These are phyloP conservation scores for Syrista parreyssii DNA, from an alignment of 2,888 invertebrate species.

Conservation along the genomic window DNA sequence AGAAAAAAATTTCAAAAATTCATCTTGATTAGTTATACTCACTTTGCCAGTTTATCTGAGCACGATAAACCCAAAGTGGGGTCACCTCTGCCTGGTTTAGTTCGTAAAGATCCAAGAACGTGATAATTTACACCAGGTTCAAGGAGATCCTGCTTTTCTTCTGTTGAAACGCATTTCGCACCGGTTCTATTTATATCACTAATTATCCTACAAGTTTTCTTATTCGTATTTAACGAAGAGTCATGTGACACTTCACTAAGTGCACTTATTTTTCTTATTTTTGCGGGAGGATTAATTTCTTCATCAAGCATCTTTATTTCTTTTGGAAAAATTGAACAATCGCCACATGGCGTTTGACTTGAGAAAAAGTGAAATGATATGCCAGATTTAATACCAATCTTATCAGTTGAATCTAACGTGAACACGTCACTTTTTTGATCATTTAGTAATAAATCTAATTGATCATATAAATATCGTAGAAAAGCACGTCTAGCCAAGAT, in stretches of 20 bases:
- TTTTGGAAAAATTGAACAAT: slow-evolving; percentile 87
- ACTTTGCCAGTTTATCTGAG: slow-evolving; percentile 88
- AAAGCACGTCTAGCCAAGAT: slow-evolving; percentile 86
- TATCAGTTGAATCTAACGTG: slow-evolving; percentile 48
- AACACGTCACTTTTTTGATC: slow-evolving; percentile 59
- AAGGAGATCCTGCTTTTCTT: slow-evolving; percentile 71
- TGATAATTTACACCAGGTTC: slow-evolving; percentile 75
- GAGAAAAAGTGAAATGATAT: slow-evolving; percentile 85
- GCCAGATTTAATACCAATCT: slow-evolving; percentile 69
- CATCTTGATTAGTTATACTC: slow-evolving; percentile 15
- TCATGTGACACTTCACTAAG: background rate
- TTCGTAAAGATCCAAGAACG: slow-evolving; percentile 77
- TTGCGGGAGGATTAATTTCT: slow-evolving; percentile 27
- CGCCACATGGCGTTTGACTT: slow-evolving; percentile 92
- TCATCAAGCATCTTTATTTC: slow-evolving; percentile 48
- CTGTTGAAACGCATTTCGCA: slow-evolving; percentile 81
- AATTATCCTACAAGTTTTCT: slow-evolving; percentile 17
- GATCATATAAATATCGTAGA: slow-evolving; percentile 78
- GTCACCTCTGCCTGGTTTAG: slow-evolving; percentile 92
- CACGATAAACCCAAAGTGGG: slow-evolving; percentile 91
- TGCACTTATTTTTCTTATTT: slow-evolving; percentile 41
- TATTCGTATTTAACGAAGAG: background rate
- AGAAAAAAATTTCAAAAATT: background rate
- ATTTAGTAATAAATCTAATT: slow-evolving; percentile 68
- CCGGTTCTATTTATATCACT: slow-evolving; percentile 81